These are phyloP conservation scores for Drosophila demipolita DNA, from an alignment of 2,888 invertebrate genomes.

Conservation along the genomic window DNA sequence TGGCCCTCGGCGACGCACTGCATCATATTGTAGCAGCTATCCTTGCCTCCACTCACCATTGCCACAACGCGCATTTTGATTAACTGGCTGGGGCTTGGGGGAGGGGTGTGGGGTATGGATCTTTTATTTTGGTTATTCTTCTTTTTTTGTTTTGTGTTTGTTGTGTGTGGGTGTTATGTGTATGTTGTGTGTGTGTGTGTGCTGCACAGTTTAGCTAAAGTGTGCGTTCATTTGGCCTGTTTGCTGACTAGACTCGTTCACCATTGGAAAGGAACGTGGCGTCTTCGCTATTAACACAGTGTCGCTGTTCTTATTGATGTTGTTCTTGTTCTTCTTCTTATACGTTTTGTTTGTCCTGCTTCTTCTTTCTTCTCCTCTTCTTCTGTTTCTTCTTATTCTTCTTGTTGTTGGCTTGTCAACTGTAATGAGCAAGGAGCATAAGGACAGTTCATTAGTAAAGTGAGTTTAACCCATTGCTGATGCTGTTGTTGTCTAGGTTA, in stretches of 20 bases:
- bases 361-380: not conserved
- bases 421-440: constrained; percentile 29
- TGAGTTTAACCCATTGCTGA: not conserved
- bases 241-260: constrained; percentile 75
- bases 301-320: constrained; percentile 38
- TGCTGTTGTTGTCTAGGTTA: constrained; percentile 9
- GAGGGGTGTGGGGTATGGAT: constrained; percentile 8
- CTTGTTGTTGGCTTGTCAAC: constrained; percentile 19
- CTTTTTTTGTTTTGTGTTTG: constrained; percentile 36
- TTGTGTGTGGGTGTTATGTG: constrained; percentile 12
- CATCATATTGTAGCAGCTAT: constrained; percentile 99
- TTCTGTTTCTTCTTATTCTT: not conserved
- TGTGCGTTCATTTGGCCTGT: constrained; percentile 67
- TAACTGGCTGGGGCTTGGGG: constrained; percentile 12
- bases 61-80: constrained; percentile 93
- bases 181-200: constrained; percentile 22
- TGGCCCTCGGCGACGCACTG: constrained; percentile 98
- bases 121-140: constrained; percentile 20
- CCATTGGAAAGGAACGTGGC: constrained; percentile 45
- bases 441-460: constrained; percentile 44
- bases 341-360: not conserved
- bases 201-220: constrained; percentile 50
- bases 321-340: not conserved
- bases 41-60: constrained; percentile 98
- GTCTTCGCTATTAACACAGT: constrained; percentile 59